phyloP scores from a whole-genome alignment of 2,797 vertebrate genomes.

The Tamandua tetradactyla region DNA sequence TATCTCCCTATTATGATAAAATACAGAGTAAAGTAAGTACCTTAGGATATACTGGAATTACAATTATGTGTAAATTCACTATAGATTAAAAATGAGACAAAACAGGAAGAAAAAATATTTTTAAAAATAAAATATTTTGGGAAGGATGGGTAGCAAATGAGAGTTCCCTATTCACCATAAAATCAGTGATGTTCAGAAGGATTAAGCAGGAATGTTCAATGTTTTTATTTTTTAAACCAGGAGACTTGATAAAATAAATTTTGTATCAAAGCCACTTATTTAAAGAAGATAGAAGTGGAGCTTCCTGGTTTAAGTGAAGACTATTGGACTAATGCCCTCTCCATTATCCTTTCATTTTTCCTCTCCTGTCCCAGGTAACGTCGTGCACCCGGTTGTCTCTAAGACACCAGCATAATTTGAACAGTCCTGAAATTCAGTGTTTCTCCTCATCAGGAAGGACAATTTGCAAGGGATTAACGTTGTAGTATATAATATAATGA shows the following conservation, averaged over 20 bases:
- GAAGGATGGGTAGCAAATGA: background rate
- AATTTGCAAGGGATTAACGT: background rate
- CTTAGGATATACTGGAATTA: background rate
- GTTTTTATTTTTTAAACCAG: background rate
- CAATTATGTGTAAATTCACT: background rate
- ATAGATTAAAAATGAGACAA: background rate
- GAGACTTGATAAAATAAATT: conserved; percentile 23
- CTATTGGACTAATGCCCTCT: background rate
- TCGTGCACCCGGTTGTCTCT: background rate
- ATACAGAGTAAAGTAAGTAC: background rate
- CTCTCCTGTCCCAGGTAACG: background rate
- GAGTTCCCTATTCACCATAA: background rate
- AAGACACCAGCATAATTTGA: background rate
- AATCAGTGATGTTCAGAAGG: background rate
- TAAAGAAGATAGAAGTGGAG: background rate
- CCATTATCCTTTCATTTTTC: background rate
- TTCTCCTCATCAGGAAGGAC: background rate
- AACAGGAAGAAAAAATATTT: background rate
- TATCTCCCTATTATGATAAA: background rate
- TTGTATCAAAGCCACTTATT: background rate
- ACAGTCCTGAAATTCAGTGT: background rate
- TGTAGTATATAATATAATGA: background rate
- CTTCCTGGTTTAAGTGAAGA: background rate
- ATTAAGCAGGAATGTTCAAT: background rate
- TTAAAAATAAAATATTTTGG: background rate